Percentiles rank a stretch among this genome's conserved stretches.
phyloP scores from a whole-genome alignment of 2,797 vertebrate species.

The Lithobates pipiens region DNA sequence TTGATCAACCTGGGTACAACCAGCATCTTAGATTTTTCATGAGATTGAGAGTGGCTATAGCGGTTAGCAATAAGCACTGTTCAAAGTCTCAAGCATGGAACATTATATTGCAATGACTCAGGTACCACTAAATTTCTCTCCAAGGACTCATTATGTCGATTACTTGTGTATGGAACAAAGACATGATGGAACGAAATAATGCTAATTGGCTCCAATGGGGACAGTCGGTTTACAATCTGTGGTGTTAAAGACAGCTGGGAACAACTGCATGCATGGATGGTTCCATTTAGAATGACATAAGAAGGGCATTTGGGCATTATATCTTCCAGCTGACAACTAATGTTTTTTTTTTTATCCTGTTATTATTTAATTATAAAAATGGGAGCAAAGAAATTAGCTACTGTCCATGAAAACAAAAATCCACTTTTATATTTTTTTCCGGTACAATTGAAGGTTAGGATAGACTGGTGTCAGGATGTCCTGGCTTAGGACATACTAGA shows the following conservation, averaged over 20 bases:
- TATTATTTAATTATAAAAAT: too few relatives aligned
- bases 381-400: not conserved
- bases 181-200: not conserved
- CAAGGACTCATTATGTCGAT: not conserved
- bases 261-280: not conserved
- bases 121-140: not conserved
- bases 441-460: too few relatives aligned
- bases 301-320: not conserved
- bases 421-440: too few relatives aligned
- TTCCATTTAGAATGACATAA: not conserved
- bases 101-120: not conserved
- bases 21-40: too few relatives aligned
- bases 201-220: constrained; percentile 19
- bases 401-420: too few relatives aligned
- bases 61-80: too few relatives aligned
- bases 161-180: constrained; percentile 16
- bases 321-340: not conserved
- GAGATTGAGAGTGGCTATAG: too few relatives aligned
- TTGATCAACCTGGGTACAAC: too few relatives aligned
- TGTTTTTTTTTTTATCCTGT: too few relatives aligned
- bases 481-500: too few relatives aligned
- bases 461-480: too few relatives aligned
- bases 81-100: not conserved
- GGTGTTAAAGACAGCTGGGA: not conserved
- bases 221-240: not conserved